phyloP scores from a whole-genome alignment of 2,797 vertebrate genomes.

The Apogon hyalosoma region DNA sequence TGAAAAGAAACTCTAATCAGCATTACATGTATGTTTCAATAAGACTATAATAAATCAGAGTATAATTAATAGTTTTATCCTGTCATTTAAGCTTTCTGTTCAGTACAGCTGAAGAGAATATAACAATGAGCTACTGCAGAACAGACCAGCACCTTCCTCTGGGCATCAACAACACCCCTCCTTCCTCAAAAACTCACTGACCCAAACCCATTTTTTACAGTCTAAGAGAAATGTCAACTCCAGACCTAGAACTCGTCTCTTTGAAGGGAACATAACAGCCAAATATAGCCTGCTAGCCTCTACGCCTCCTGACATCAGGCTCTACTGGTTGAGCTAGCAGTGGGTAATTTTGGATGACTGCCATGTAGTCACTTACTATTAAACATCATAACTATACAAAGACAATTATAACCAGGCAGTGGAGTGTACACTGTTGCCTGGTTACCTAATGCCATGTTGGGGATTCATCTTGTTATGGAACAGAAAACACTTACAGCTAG shows the following conservation, averaged over 20 bases:
- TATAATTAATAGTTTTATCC: conserved; percentile 29
- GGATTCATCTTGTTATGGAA: conserved; percentile 78
- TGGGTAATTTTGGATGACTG: conserved; percentile 74
- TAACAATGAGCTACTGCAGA: conserved; percentile 54
- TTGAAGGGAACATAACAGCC: conserved; percentile 75
- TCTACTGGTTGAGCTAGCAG: conserved; percentile 63
- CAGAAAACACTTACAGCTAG: conserved; percentile 75
- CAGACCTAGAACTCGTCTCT: conserved; percentile 75
- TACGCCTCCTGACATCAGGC: conserved; percentile 71
- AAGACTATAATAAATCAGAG: conserved; percentile 28
- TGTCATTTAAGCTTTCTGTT: conserved; percentile 33
- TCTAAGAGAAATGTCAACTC: conserved; percentile 79
- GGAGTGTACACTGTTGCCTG: conserved; percentile 77
- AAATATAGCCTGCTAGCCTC: conserved; percentile 77
- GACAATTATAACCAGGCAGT: conserved; percentile 71
- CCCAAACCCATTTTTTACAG: conserved; percentile 77
- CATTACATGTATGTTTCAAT: conserved; percentile 7
- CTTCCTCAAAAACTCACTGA: conserved; percentile 73
- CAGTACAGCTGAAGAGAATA: conserved; percentile 32
- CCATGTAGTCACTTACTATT: conserved; percentile 79
- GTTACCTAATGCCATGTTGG: conserved; percentile 79
- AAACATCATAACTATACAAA: conserved; percentile 76
- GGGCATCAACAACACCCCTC: conserved; percentile 71
- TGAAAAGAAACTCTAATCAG: conserved; percentile 2
- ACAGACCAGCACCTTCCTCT: conserved; percentile 65